Evolutionary conservation across 2,113 vertebrate species (phyloP).

Genomic region (Dendrocopos noguchii): DNA sequence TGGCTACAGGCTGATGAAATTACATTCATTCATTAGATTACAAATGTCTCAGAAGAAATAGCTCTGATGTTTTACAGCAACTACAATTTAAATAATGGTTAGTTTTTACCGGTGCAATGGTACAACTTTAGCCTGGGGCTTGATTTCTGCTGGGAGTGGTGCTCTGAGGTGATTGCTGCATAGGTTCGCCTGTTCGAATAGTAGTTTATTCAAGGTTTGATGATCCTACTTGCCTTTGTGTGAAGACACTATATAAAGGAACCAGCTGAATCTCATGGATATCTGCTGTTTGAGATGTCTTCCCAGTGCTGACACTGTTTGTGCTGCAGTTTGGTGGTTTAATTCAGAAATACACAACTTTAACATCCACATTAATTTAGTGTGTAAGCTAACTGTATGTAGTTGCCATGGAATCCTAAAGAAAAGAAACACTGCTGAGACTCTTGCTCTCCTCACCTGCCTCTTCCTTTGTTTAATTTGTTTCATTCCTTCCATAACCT

Average conservation of each 20-base stretch:
- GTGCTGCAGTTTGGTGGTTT: neutral
- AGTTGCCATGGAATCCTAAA: neutral
- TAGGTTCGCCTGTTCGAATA: neutral
- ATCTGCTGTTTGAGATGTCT: neutral
- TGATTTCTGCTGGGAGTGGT: neutral
- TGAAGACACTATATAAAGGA: neutral
- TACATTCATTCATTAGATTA: constrained; percentile 19
- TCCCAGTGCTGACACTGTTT: neutral
- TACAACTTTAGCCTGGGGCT: neutral
- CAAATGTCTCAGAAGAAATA: neutral
- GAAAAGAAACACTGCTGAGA: neutral
- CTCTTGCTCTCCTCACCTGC: neutral
- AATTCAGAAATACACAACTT: neutral
- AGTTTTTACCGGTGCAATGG: neutral
- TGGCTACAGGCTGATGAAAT: constrained; percentile 10
- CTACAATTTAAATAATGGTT: neutral
- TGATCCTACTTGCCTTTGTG: neutral
- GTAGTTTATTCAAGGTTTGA: neutral
- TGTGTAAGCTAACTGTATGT: neutral
- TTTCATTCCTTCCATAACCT: neutral
- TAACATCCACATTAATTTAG: neutral
- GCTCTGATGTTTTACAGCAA: neutral
- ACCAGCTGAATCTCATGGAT: neutral
- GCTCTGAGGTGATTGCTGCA: neutral
- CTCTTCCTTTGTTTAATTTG: neutral